These are phyloP conservation scores for Coenonympha glycerion DNA, from an alignment of 2,888 invertebrate species.

Conservation along the genomic window DNA sequence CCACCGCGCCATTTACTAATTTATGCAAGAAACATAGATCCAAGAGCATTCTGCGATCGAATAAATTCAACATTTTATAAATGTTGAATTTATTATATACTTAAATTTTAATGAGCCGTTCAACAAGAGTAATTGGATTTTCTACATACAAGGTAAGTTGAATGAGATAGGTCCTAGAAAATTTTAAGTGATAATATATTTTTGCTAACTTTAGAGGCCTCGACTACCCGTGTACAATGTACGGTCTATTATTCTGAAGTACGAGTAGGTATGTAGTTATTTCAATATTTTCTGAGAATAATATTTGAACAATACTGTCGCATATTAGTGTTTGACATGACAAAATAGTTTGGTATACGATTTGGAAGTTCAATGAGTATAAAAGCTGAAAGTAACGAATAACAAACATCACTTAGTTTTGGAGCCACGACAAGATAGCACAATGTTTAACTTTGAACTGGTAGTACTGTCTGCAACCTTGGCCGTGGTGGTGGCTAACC, in stretches of 20 bases:
- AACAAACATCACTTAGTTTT: constrained; percentile 54
- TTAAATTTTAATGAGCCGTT: neutral
- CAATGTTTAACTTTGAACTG: constrained; percentile 75
- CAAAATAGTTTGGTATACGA: neutral
- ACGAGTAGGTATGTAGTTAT: too few species aligned
- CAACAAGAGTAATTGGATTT: neutral
- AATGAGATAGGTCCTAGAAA: neutral
- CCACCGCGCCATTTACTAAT: too few species aligned
- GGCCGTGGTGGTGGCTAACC: constrained; percentile 73
- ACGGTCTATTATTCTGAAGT: too few species aligned
- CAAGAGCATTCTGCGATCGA: too few species aligned
- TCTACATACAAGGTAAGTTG: neutral
- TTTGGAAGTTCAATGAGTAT: neutral
- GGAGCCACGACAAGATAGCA: constrained; percentile 68
- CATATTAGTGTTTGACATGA: neutral
- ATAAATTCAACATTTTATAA: too few species aligned
- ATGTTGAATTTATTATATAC: too few species aligned
- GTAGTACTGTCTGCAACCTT: constrained; percentile 79
- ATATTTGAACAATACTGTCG: neutral
- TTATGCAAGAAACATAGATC: too few species aligned
- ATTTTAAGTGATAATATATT: neutral
- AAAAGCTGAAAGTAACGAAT: constrained; percentile 36
- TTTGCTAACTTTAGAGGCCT: neutral
- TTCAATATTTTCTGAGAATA: neutral
- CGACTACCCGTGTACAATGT: too few species aligned